phyloP scores from a whole-genome alignment of 2,888 invertebrate species.

The Trimorus sp. region DNA sequence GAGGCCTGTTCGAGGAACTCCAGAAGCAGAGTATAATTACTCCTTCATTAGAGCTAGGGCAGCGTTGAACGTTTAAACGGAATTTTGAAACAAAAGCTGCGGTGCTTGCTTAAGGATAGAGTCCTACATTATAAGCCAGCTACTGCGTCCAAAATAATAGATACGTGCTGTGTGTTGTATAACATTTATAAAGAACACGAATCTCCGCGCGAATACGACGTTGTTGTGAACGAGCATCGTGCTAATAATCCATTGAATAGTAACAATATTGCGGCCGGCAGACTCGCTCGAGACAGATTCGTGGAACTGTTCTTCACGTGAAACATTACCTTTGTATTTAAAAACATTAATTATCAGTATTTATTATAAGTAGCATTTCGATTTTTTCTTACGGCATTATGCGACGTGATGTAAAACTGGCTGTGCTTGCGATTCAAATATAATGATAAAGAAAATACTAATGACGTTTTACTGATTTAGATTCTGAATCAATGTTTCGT shows the following conservation, averaged over 20 bases:
- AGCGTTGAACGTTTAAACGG: conserved; percentile 11
- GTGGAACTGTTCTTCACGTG: neutral
- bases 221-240: neutral
- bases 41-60: neutral
- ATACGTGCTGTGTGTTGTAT: conserved; percentile 7
- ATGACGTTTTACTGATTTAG: too few relatives aligned
- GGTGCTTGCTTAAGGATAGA: conserved; percentile 10
- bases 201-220: neutral
- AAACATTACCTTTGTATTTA: too few relatives aligned
- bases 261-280: neutral
- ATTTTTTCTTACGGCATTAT: too few relatives aligned
- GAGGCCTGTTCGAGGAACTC: neutral
- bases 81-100: neutral
- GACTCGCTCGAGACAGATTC: neutral
- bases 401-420: too few relatives aligned
- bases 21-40: neutral
- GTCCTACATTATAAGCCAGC: conserved; percentile 15
- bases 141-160: conserved; percentile 15
- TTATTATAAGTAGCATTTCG: too few relatives aligned
- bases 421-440: too few relatives aligned
- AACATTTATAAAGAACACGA: neutral
- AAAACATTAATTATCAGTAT: too few relatives aligned
- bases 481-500: too few relatives aligned
- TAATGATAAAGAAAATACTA: too few relatives aligned
- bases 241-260: neutral